phyloP scores from a whole-genome alignment of 2,797 vertebrate genomes.

The Thaleichthys pacificus region DNA sequence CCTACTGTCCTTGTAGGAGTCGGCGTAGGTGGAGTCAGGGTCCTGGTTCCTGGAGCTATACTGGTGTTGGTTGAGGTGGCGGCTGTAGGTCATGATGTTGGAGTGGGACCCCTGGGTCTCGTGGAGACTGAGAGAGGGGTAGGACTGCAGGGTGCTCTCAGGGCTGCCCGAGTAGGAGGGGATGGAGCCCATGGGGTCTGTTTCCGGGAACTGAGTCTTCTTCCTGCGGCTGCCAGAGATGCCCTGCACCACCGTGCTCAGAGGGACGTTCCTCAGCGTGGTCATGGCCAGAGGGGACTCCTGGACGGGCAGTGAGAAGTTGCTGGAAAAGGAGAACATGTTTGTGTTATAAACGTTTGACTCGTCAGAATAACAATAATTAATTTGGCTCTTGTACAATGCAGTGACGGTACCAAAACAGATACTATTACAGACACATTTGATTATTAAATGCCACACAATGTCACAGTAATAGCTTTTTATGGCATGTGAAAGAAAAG shows the following conservation, averaged over 20 bases:
- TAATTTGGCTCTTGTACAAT: no score
- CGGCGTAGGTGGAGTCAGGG: slow-evolving; percentile 81
- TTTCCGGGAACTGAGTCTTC: slow-evolving; percentile 66
- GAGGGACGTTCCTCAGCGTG: slow-evolving; percentile 80
- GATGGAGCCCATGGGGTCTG: slow-evolving; percentile 71
- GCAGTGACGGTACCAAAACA: no score
- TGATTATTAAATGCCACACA: background rate
- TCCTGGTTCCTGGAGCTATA: slow-evolving; percentile 71
- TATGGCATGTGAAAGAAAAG: background rate
- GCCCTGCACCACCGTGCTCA: slow-evolving; percentile 76
- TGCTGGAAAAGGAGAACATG: slow-evolving; percentile 53
- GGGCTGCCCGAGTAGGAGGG: slow-evolving; percentile 79
- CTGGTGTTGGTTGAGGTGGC: slow-evolving; percentile 67
- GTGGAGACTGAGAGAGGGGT: slow-evolving; percentile 64
- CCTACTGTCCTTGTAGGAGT: slow-evolving; percentile 80
- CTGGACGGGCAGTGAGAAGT: slow-evolving; percentile 62
- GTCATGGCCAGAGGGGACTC: slow-evolving; percentile 68
- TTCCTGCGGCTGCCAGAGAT: slow-evolving; percentile 76
- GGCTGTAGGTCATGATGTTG: slow-evolving; percentile 72
- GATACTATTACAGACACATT: no score
- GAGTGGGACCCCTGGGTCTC: slow-evolving; percentile 62
- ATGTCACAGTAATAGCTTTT: background rate
- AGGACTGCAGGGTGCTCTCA: slow-evolving; percentile 70
- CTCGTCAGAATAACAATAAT: no score
- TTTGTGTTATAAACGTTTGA: background rate